Percentiles rank a stretch among this genome's conserved stretches.
phyloP scores from a whole-genome alignment of 2,113 vertebrate genomes.

The Sceloporus tristichus region DNA sequence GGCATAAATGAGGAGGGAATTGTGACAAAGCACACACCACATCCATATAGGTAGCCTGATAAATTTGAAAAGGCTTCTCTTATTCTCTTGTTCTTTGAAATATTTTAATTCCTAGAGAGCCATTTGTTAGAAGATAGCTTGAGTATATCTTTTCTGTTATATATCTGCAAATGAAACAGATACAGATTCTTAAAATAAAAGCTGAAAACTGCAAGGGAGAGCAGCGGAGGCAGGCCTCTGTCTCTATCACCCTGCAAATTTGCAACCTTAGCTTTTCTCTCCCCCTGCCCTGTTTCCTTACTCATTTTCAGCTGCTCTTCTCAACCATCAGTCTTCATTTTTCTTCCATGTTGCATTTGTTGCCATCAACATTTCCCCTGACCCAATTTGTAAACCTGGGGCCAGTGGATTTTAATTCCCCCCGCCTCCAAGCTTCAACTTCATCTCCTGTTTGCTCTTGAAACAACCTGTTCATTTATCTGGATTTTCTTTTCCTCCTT shows the following conservation, averaged over 20 bases:
- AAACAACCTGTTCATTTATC: neutral
- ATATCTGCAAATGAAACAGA: neutral
- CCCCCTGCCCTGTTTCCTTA: slow-evolving; percentile 30
- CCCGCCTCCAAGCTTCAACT: neutral
- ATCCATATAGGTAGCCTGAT: neutral
- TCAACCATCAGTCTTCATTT: neutral
- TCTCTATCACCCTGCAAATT: neutral
- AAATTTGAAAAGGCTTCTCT: neutral
- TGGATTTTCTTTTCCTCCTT: neutral
- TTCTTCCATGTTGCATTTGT: neutral
- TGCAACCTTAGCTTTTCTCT: neutral
- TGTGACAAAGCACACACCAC: neutral
- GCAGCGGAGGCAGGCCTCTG: neutral
- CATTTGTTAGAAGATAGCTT: neutral
- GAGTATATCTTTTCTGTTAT: neutral
- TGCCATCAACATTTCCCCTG: neutral
- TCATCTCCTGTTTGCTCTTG: neutral
- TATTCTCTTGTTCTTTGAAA: too few relatives aligned
- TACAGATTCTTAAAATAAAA: neutral
- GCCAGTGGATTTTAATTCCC: too few relatives aligned
- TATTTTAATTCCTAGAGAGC: neutral
- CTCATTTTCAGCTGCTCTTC: slow-evolving; percentile 35
- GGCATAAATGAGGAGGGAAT: neutral
- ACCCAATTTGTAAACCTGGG: neutral
- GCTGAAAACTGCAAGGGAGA: neutral